A percentile compares a stretch with the other conserved stretches of the same genome.
Evolutionary conservation across 2,113 vertebrate genomes (phyloP).

Genomic region (Uropsilus gracilis): DNA sequence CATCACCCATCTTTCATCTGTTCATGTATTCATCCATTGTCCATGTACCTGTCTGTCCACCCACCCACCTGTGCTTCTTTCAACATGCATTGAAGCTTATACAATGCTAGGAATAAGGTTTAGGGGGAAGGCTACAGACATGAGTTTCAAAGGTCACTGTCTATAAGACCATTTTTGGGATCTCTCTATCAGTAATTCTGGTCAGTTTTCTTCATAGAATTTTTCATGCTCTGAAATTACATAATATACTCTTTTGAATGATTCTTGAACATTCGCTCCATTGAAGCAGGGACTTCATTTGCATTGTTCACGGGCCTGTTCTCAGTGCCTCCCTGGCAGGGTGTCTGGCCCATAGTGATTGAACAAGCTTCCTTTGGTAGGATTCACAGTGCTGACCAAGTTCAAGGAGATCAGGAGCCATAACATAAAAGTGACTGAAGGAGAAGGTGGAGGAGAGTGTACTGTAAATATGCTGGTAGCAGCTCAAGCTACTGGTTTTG

Average conservation of each 20-base stretch:
- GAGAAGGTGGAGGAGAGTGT: not conserved
- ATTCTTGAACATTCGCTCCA: not conserved
- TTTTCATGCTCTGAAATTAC: not conserved
- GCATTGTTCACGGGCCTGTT: not conserved
- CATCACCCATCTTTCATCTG: not conserved
- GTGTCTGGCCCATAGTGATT: not conserved
- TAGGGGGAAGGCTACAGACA: not conserved
- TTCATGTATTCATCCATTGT: not conserved
- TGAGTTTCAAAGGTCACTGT: not conserved
- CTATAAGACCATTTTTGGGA: not conserved
- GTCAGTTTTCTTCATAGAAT: not conserved
- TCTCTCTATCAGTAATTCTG: not conserved
- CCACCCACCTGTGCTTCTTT: not conserved
- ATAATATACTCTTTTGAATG: not conserved
- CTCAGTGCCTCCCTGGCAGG: not conserved
- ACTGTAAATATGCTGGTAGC: not conserved
- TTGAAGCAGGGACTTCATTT: not conserved
- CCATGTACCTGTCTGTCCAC: not conserved
- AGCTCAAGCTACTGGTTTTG: not conserved
- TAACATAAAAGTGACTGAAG: not conserved
- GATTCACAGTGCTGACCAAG: not conserved
- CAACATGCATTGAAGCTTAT: not conserved
- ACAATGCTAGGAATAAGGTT: not conserved
- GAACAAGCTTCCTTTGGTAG: not conserved
- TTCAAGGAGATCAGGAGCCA: not conserved